Evolutionary conservation across 2,797 vertebrate species (phyloP).

Genomic region (Enteromius viviparus): DNA sequence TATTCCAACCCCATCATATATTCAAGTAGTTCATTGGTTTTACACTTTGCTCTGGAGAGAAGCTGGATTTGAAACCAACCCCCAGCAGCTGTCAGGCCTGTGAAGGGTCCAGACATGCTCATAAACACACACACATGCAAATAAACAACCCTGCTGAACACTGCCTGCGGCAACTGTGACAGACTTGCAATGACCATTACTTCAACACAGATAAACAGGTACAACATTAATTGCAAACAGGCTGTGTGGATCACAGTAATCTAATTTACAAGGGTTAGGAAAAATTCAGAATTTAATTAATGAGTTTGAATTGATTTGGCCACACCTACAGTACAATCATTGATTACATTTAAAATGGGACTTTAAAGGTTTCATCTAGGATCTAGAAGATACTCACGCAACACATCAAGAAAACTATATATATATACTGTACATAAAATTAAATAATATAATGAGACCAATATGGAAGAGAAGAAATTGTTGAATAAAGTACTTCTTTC

Average conservation of each 20-base stretch:
- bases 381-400: background rate
- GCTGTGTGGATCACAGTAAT: background rate
- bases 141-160: slow-evolving; percentile 57
- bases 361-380: background rate
- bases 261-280: background rate
- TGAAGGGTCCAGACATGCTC: slow-evolving; percentile 65
- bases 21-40: slow-evolving; percentile 46
- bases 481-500: background rate
- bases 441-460: no score
- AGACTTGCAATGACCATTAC: slow-evolving; percentile 53
- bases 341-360: background rate
- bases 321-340: background rate
- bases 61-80: slow-evolving; percentile 64
- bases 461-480: no score
- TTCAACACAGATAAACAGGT: slow-evolving; percentile 61
- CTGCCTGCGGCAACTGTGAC: slow-evolving; percentile 34
- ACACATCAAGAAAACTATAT: background rate
- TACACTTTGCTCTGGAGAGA: slow-evolving; percentile 63
- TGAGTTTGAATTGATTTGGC: background rate
- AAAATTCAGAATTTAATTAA: background rate
- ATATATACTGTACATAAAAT: no score
- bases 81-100: slow-evolving; percentile 70
- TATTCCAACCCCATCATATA: slow-evolving; percentile 42
- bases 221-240: slow-evolving; percentile 23
- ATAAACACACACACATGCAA: slow-evolving; percentile 21